These are phyloP conservation scores for Eupeodes corollae DNA, from an alignment of 1,140 invertebrate species.

Conservation along the genomic window DNA sequence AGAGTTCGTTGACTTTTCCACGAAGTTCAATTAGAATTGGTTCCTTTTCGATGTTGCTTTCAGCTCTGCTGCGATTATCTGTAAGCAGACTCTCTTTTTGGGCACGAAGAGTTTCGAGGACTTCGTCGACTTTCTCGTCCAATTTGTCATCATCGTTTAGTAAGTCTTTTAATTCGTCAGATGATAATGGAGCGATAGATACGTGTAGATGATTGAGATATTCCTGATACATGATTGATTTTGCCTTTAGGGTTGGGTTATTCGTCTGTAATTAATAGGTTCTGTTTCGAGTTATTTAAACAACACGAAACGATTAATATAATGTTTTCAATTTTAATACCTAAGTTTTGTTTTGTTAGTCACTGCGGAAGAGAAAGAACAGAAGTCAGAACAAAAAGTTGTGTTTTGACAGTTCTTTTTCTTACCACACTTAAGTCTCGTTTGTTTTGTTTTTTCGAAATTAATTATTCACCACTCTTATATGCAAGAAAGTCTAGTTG, in stretches of 20 bases:
- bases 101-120: conserved; percentile 59
- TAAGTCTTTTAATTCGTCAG: conserved; percentile 70
- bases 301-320: too few species aligned
- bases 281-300: not conserved
- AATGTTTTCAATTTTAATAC: too few species aligned
- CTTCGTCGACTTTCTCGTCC: conserved; percentile 60
- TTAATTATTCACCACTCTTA: too few species aligned
- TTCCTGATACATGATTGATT: conserved; percentile 29
- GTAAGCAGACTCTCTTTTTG: conserved; percentile 78
- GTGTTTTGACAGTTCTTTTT: too few species aligned
- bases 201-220: conserved; percentile 38
- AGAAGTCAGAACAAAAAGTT: too few species aligned
- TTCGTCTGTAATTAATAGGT: not conserved
- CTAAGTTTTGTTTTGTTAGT: too few species aligned
- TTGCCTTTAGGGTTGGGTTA: too few species aligned
- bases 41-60: conserved; percentile 74
- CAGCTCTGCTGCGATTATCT: conserved; percentile 73
- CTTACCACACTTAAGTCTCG: too few species aligned
- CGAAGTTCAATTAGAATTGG: conserved; percentile 64
- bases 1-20: conserved; percentile 52
- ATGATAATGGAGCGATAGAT: conserved; percentile 46
- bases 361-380: too few species aligned
- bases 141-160: conserved; percentile 75
- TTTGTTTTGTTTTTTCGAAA: too few species aligned
- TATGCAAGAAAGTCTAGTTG: too few species aligned